Base-by-base conservation (phyloP, 2,888 invertebrate species). In the Kuschelorhynchus macadamiae region DNA sequence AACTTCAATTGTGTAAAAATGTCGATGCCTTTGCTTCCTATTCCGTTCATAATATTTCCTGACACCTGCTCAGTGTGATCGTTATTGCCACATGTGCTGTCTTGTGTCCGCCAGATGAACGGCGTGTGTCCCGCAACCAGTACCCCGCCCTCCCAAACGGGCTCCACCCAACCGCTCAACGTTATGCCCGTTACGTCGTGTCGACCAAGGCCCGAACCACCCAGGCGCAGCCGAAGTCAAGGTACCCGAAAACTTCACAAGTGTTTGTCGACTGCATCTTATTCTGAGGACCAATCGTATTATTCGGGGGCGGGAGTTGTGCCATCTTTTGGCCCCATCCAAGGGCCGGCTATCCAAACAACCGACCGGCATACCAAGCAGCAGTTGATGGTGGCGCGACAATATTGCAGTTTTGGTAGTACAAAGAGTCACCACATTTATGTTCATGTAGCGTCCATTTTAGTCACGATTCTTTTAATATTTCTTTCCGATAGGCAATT, bases 331-430 rank as follows among this genome's bases (percentile, higher is more conserved):
- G 82, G 76, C 77, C 77, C 85, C 80, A 78, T 81, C 75, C 85
- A 80, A 78, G 81, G 76, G 76, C 78, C 75, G 75, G 18, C 62
- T 7, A 9, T 11, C 41, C 30, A 25, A 33, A 16, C 44, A 17
- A 70, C 76, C 81, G 80, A 79, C 79, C 77, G 76, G 78, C 78
- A 86, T 85, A 87, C 80, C 82, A 80, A 79, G 86, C 86, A 89
- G 87, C 83, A 83, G 87, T 89, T 91, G 86, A 90, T 91, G 86
- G 90, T 91, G 88, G 91, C 92, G 88, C 91, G 93, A 88, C 93
- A 93, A 90, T 94, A 93, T 92, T 93, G 92, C 93, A 94, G 93
- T 92, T 93, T 94, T 92, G 93, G 93, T 93, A 94, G 93, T 93
- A 93, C 91, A 74, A 65, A 67, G 56, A 67, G 61, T 70, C 72